Conservation (phyloP, 2,888 invertebrate species). For the Steinernema scapterisci region DNA sequence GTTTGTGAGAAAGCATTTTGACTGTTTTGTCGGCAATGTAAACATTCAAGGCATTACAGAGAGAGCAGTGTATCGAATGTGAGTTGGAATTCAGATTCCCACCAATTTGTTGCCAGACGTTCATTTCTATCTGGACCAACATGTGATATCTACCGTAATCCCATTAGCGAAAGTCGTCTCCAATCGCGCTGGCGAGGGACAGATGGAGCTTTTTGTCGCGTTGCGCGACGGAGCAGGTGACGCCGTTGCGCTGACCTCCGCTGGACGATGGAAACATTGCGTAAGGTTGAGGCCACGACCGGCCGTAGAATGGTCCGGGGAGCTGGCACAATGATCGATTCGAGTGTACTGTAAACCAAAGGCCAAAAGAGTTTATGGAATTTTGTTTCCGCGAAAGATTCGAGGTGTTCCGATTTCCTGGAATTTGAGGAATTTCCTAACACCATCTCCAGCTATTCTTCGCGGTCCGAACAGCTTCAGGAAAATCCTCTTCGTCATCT, state of each 20-base stretch:
- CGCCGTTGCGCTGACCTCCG: slow-evolving; percentile 15
- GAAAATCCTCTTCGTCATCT: background rate
- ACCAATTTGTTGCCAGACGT: too few species aligned
- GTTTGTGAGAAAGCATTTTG: too few species aligned
- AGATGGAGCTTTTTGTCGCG: slow-evolving; percentile 28
- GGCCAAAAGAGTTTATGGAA: background rate
- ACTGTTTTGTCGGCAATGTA: too few species aligned
- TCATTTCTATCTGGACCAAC: too few species aligned
- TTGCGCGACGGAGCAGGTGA: slow-evolving; percentile 31
- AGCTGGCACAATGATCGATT: slow-evolving; percentile 4
- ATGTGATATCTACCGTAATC: slow-evolving; percentile 16
- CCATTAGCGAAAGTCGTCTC: slow-evolving; percentile 14
- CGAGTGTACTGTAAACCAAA: background rate
- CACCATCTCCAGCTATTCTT: too few species aligned
- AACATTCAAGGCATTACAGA: too few species aligned
- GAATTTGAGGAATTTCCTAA: too few species aligned
- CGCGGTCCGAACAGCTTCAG: too few species aligned
- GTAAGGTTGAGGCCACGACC: slow-evolving; percentile 8
- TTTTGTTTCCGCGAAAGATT: background rate
- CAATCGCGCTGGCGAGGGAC: slow-evolving; percentile 5
- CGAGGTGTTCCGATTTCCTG: background rate
- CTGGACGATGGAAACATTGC: slow-evolving; percentile 16
- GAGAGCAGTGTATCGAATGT: too few species aligned
- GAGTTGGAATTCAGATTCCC: too few species aligned
- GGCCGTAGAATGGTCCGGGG: background rate